Evolutionary conservation across 2,797 vertebrate genomes (phyloP), one percentile per base, ranked within the genome.

Genomic region (Periparus ater): DNA sequence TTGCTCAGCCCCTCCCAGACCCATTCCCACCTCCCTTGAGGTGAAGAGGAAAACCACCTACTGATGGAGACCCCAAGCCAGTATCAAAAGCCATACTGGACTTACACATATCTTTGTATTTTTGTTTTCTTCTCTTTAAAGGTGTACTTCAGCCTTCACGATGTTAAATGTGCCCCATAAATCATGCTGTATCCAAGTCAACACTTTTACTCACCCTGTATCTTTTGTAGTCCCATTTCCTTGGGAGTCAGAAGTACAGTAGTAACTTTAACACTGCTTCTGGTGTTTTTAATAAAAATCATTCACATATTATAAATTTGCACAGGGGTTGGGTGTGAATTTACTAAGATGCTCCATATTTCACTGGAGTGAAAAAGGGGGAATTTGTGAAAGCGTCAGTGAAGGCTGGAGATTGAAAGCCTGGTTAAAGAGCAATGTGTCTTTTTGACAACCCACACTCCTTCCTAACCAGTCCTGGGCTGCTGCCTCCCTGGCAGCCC

Each of bases 401-500:
- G 73, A 88, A 79, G 67, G 34, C 3, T 18, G 48, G 30, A 76
- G 45, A 60, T 26, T n/a, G 32, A 47, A 82, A 61, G 12, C 26
- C 57, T 34, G 15, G 19, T 57, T 90, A 75, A 72, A 90, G 3
- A 79, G 50, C 32, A 36, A 11, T 40, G 48, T 48, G 45, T 7
- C 40, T 72, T 60, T 38, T n/a, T 70, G 62, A 47, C n/a, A 87
- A 19, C 6, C 6, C 21, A 22, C 16, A 50, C 11, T 7, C 17
- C 34, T 78, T 73, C 48, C 38, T 15, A 25, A 29, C 10, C 6
- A 48, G 50, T 51, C 51, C 61, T 66, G 38, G 66, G 66, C 51
- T 0, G 0, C 67, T 44, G 54, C 54, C 21, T 79, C 36, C n/a
- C 27, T 36, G 13, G 42, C 3, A 19, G 30, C 11, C 54, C 50